Evolutionary conservation across 2,888 invertebrate species (phyloP), one percentile per base, ranked within the genome.

Genomic region (Tenthredo mesomela): DNA sequence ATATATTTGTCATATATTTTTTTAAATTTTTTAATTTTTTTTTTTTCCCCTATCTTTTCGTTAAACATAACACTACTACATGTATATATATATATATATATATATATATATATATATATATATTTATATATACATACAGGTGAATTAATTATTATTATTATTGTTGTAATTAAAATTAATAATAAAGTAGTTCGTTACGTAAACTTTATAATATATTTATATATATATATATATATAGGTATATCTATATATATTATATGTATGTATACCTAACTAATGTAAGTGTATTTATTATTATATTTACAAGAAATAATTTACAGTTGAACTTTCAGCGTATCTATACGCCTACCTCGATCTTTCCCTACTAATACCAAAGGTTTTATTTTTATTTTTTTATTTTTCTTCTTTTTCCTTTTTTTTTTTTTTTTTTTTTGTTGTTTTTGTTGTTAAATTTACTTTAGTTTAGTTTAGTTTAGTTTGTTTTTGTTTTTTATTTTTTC

Each of bases 331-430:
- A 89, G 86, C 89, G 47, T 77, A 54, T 77, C 29, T 54, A 50
- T 50, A 50, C 75, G 75, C 43, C 75, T 75, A 75, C 75, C 75
- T 75, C 47, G 86, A 89, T 89, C 90, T 89, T 91, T 91, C 90
- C 92, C 90, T 90, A 90, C 89, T 88, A 90, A 91, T 90, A 91
- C 91, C 91, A 90, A 91, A 37, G 33, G 70, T 70, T 70, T 70
- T 70, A 2, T n/a, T 29, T 33, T 43, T 9, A 25, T 3, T 21
- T 18, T n/a, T 12, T 73, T 18, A 37, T 70, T 10, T 4, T 40
- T 15, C 10, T 40, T 43, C 2, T 70, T 70, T 10, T 21, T 37
- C n/a, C 85, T 67, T 78, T 78, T 21, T 84, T 73, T 70, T 40
- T 15, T 21, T 40, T 43, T 7, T 70, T 70, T 10, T 21, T 37